Evolutionary conservation across 2,113 vertebrate genomes (phyloP).

Genomic region (Gambusia affinis): DNA sequence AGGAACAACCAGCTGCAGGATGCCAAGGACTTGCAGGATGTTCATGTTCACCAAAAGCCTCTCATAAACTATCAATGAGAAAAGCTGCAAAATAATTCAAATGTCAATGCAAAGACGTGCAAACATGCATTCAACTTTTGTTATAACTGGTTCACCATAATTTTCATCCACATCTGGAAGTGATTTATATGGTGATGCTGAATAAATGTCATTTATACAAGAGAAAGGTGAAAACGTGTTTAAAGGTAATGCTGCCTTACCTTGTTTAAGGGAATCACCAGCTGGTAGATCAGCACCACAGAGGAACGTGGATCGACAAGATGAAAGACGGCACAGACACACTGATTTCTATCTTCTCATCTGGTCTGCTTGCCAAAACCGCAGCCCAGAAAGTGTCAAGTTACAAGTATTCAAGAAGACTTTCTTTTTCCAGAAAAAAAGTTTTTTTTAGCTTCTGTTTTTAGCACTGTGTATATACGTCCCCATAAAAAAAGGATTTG

Average conservation of each 20-base stretch:
- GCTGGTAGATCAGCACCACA: not conserved
- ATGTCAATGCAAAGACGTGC: not conserved
- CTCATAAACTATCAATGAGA: slow-evolving; percentile 6
- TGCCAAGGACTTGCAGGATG: slow-evolving; percentile 54
- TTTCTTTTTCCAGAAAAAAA: slow-evolving; percentile 1
- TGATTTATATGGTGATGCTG: not conserved
- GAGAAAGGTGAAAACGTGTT: not conserved
- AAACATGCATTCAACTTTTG: not conserved
- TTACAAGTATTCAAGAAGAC: slow-evolving; percentile 50
- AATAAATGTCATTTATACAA: not conserved
- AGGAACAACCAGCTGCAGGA: slow-evolving; percentile 61
- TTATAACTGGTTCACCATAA: not conserved
- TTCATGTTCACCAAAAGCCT: slow-evolving; percentile 51
- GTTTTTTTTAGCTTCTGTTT: not conserved
- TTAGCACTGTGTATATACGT: not conserved
- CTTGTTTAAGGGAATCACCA: slow-evolving; percentile 23
- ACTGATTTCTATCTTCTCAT: slow-evolving; percentile 45
- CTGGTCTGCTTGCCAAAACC: slow-evolving; percentile 23
- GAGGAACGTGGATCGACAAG: slow-evolving; percentile 24
- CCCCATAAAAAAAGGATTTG: not conserved
- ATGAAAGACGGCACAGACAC: slow-evolving; percentile 31
- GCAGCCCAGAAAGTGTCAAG: slow-evolving; percentile 55
- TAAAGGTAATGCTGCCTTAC: slow-evolving; percentile 31
- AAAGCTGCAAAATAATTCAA: not conserved
- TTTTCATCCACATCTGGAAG: not conserved